Percentiles rank a stretch among this genome's conserved stretches.
Conservation (phyloP, 1,140 invertebrate genomes). For the Spodoptera litura region DNA sequence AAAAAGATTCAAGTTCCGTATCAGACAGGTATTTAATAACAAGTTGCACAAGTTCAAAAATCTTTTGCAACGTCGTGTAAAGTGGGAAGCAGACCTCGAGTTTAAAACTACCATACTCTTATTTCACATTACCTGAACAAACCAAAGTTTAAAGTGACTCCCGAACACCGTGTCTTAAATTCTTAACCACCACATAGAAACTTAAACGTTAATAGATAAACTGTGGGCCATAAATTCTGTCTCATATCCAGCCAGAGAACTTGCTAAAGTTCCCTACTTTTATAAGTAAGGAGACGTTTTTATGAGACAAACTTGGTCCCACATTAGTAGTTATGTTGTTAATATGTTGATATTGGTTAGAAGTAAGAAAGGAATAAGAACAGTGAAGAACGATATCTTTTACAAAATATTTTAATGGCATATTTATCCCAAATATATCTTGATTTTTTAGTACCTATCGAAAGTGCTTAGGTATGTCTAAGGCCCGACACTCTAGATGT, state of each 20-base stretch:
- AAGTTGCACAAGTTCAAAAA: too few relatives aligned
- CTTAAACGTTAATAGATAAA: slow-evolving; percentile 35
- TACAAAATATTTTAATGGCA: too few relatives aligned
- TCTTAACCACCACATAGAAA: slow-evolving; percentile 6
- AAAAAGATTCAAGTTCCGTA: too few relatives aligned
- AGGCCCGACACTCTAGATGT: too few relatives aligned
- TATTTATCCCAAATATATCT: too few relatives aligned
- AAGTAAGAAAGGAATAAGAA: neutral
- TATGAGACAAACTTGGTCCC: slow-evolving; percentile 35
- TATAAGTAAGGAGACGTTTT: slow-evolving; percentile 27
- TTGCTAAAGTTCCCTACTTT: slow-evolving; percentile 35
- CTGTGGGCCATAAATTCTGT: slow-evolving; percentile 24
- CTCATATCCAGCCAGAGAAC: slow-evolving; percentile 31
- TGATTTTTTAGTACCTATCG: too few relatives aligned
- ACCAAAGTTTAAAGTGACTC: neutral
- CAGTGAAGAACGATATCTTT: too few relatives aligned
- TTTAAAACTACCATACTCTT: slow-evolving; percentile 8
- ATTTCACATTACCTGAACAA: neutral
- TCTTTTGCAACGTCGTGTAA: neutral
- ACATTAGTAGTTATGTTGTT: slow-evolving; percentile 34
- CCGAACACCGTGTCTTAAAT: slow-evolving; percentile 4
- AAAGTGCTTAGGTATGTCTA: too few relatives aligned
- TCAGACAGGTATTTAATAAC: too few relatives aligned
- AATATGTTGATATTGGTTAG: slow-evolving; percentile 30
- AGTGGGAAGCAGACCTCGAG: neutral